These are phyloP conservation scores for Zaprionus camerounensis DNA, from an alignment of 1,140 invertebrate species.

Conservation along the genomic window DNA sequence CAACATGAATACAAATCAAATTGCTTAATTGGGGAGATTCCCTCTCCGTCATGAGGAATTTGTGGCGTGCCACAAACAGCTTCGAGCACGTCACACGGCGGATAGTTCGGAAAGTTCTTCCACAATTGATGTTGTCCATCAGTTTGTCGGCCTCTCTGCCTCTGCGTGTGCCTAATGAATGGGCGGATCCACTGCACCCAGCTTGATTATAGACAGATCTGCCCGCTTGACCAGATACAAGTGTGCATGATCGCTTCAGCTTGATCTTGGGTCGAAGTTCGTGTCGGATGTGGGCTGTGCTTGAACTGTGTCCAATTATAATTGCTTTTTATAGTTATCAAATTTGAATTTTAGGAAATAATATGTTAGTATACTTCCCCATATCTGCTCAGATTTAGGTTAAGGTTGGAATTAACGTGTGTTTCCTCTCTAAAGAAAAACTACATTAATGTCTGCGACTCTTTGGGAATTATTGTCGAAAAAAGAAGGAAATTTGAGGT, in stretches of 20 bases:
- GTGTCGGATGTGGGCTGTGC: slow-evolving; percentile 25
- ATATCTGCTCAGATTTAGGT: neutral
- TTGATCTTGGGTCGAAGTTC: slow-evolving; percentile 39
- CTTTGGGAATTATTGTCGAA: too few species aligned
- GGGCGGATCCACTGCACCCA: slow-evolving; percentile 20
- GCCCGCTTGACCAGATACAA: slow-evolving; percentile 17
- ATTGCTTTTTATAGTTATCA: neutral
- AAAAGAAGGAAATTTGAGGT: too few species aligned
- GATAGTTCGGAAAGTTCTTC: slow-evolving; percentile 37
- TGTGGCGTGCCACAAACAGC: slow-evolving; percentile 47
- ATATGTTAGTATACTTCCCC: neutral
- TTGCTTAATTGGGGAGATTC: slow-evolving; percentile 56
- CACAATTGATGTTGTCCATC: slow-evolving; percentile 23
- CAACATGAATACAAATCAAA: slow-evolving; percentile 53
- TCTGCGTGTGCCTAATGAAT: slow-evolving; percentile 44
- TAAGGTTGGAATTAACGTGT: neutral
- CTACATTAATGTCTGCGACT: too few species aligned
- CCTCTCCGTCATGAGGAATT: slow-evolving; percentile 14
- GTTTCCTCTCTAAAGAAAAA: too few species aligned
- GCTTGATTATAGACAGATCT: slow-evolving; percentile 20
- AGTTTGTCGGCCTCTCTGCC: neutral
- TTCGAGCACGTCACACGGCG: slow-evolving; percentile 46
- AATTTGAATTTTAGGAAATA: neutral
- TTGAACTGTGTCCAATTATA: slow-evolving; percentile 29
- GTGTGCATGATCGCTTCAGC: slow-evolving; percentile 13